phyloP scores from a whole-genome alignment of 2,888 invertebrate genomes.

The Heterodera filipjevi region DNA sequence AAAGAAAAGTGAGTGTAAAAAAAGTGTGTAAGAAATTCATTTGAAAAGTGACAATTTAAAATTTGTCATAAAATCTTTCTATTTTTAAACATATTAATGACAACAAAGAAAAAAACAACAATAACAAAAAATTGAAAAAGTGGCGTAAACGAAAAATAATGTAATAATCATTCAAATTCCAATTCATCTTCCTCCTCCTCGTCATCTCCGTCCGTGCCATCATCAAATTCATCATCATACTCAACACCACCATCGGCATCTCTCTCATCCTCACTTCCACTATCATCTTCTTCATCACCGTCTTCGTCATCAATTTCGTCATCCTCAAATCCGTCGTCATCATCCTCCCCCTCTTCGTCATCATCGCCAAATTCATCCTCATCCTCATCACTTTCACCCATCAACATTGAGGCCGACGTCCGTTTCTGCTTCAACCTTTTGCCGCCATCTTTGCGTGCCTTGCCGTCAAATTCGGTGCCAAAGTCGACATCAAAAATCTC shows the following conservation, averaged over 20 bases:
- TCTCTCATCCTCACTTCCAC: too few species aligned
- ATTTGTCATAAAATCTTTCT: too few species aligned
- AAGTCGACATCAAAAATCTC: constrained; percentile 73
- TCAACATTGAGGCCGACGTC: constrained; percentile 42
- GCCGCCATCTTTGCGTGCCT: constrained; percentile 16
- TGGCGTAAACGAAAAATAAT: background rate
- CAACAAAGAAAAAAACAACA: background rate
- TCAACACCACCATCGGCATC: constrained; percentile 36
- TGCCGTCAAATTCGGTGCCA: constrained; percentile 67
- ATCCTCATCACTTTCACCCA: constrained; percentile 42
- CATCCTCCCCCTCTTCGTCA: constrained; percentile 32
- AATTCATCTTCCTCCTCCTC: constrained; percentile 22
- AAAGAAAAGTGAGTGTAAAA: too few species aligned
- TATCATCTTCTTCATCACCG: constrained; percentile 42
- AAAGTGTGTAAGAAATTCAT: too few species aligned
- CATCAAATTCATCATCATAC: constrained; percentile 37
- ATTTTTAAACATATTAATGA: background rate
- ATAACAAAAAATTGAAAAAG: background rate
- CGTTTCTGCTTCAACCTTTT: constrained; percentile 42
- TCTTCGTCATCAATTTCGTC: constrained; percentile 45
- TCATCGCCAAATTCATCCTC: constrained; percentile 34
- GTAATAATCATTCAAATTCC: background rate
- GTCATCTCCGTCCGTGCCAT: constrained; percentile 36
- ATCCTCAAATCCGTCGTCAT: constrained; percentile 31
- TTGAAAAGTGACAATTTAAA: too few species aligned